Evolutionary conservation across 1,140 invertebrate species (phyloP).

Genomic region (Halyomorpha halys): DNA sequence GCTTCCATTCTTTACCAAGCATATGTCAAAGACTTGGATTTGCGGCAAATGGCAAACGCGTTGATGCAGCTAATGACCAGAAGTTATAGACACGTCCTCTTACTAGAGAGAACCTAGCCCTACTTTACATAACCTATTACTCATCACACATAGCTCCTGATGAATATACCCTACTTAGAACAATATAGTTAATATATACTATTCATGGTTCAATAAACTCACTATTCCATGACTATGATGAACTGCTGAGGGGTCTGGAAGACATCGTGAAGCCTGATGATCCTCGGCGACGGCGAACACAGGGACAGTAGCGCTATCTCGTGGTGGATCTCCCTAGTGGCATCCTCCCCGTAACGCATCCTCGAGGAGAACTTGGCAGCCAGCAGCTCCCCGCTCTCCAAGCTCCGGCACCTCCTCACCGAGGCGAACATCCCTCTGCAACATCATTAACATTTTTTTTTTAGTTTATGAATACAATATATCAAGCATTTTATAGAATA

Average conservation of each 20-base stretch:
- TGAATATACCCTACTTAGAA: too few species aligned
- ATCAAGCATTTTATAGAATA: too few species aligned
- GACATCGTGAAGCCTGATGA: conserved; percentile 59
- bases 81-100: too few species aligned
- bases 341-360: conserved; percentile 49
- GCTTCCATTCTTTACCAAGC: too few species aligned
- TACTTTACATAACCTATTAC: too few species aligned
- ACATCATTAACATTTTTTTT: conserved; percentile 22
- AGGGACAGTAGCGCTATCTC: conserved; percentile 58
- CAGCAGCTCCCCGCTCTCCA: conserved; percentile 48
- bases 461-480: too few species aligned
- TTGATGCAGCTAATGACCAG: too few species aligned
- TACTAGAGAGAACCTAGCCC: too few species aligned
- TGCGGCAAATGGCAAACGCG: too few species aligned
- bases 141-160: too few species aligned
- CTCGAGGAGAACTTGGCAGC: conserved; percentile 68
- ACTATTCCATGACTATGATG: conserved; percentile 66
- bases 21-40: too few species aligned
- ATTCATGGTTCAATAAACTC: conserved; percentile 41
- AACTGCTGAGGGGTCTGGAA: conserved; percentile 59
- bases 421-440: conserved; percentile 65
- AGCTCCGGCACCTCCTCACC: conserved; percentile 54
- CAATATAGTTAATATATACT: too few species aligned
- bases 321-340: conserved; percentile 50
- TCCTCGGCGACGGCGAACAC: conserved; percentile 48